Base-by-base conservation (phyloP, 1,140 invertebrate genomes). In the Pseudomyrmex dendroicus region DNA sequence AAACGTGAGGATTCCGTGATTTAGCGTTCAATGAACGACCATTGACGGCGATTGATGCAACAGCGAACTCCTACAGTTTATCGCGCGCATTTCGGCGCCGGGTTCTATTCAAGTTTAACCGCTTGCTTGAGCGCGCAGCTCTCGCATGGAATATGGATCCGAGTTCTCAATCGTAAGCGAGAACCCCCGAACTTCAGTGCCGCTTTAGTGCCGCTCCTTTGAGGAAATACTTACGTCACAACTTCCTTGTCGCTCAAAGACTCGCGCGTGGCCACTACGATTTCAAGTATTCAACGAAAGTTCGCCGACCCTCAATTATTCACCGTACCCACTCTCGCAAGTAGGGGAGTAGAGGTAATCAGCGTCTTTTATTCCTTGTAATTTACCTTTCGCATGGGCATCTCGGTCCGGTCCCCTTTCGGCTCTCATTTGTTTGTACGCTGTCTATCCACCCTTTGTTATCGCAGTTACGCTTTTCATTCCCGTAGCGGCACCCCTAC, bases 81-180 rank as follows among this genome's bases (percentile, higher is more conserved):
- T 85, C 77, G 73, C 70, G 61, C 64, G 48, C 56, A 63, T 87
- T 88, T 84, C 62, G 17, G 61, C 61, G 61, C 64, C 44, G 83
- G 88, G 72, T 88, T 88, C 63, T 62, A 57, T 25, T 46, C 13
- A 68, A 88, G 67, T 88, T 88, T 85, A 88, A 88, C 76, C 77
- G 72, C 84, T 83, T 73, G 77, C 59, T 83, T 73, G 73, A 59
- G 52, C 35, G 35, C 35, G 35, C 56, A 82, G 22, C 52, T 73
- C 86, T 88, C 59, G 54, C 54, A 54, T 44, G 77, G 84, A 83
- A 85, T 83, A 88, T 88, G 83, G 50, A 88, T 77, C 61, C 57
- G 54, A 88, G 67, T 88, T 63, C 62, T 59, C 73, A 62, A 89
- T 88, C 73, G 77, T 88, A 83, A 85, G 82, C 78, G 86, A 62